phyloP scores from a whole-genome alignment of 37 sponge, comb jelly and placozoan species.

The Oopsacas minuta region DNA sequence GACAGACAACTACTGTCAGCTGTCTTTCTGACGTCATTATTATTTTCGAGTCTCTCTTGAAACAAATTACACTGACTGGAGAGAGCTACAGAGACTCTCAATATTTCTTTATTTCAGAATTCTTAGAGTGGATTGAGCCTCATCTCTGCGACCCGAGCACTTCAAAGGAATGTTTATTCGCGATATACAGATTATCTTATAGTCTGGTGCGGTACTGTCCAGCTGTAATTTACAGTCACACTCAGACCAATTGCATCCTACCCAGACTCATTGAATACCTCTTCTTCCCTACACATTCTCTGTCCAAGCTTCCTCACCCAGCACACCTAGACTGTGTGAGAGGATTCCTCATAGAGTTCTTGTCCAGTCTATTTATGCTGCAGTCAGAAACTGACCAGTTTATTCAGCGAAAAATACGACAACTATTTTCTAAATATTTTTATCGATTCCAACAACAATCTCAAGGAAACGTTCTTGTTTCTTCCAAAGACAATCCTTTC shows the following conservation, averaged over 20 bases:
- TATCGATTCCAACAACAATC: neutral
- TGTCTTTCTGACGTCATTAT: neutral
- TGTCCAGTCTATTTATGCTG: neutral
- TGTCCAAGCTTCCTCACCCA: neutral
- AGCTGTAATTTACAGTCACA: neutral
- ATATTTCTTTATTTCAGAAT: neutral
- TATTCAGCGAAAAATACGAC: neutral
- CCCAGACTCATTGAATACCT: neutral
- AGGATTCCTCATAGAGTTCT: neutral
- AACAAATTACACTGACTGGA: neutral
- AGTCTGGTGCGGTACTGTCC: neutral
- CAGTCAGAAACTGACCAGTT: neutral
- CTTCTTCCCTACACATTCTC: neutral
- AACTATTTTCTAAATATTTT: neutral
- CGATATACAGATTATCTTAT: neutral
- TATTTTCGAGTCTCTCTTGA: neutral
- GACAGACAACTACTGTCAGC: neutral
- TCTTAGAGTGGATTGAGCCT: neutral
- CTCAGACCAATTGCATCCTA: neutral
- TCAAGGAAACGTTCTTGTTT: neutral
- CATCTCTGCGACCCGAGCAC: neutral
- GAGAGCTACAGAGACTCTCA: neutral
- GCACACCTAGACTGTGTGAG: neutral
- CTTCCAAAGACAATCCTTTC: neutral
- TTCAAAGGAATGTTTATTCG: neutral